phyloP scores from a whole-genome alignment of 2,888 invertebrate species.

The Hirtodrosophila alboralis region DNA sequence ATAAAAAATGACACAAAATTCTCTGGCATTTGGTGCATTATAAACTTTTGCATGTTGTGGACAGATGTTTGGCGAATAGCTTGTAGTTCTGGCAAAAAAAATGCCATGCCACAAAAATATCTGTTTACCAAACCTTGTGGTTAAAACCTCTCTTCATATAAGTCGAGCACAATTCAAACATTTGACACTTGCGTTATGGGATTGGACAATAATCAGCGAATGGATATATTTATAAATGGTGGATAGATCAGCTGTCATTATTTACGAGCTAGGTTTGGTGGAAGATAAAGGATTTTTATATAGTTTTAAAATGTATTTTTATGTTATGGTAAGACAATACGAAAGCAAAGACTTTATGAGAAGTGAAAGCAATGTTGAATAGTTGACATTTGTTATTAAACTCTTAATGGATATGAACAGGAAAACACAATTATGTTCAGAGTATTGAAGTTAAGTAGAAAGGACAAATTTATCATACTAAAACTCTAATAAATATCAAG shows the following conservation, averaged over 20 bases:
- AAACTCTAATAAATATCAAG: too few species aligned
- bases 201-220: conserved; percentile 3
- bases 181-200: conserved; percentile 55
- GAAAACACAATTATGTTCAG: too few species aligned
- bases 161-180: conserved; percentile 34
- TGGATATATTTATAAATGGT: too few species aligned
- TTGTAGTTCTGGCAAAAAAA: conserved; percentile 17
- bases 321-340: conserved; percentile 10
- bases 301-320: not conserved
- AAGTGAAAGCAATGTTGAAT: too few species aligned
- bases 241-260: conserved; percentile 25
- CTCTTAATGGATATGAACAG: too few species aligned
- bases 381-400: too few species aligned
- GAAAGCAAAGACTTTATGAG: too few species aligned
- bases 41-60: conserved; percentile 60
- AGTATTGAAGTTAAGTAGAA: too few species aligned
- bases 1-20: conserved; percentile 77
- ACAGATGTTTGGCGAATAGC: conserved; percentile 46
- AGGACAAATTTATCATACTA: too few species aligned
- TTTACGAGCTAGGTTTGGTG: conserved; percentile 19
- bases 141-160: conserved; percentile 14
- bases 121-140: conserved; percentile 44
- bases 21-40: conserved; percentile 65
- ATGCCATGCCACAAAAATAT: conserved; percentile 31
- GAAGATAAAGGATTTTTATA: conserved; percentile 8